phyloP scores from a whole-genome alignment of 2,797 vertebrate species.

The Sebastes diaconus region DNA sequence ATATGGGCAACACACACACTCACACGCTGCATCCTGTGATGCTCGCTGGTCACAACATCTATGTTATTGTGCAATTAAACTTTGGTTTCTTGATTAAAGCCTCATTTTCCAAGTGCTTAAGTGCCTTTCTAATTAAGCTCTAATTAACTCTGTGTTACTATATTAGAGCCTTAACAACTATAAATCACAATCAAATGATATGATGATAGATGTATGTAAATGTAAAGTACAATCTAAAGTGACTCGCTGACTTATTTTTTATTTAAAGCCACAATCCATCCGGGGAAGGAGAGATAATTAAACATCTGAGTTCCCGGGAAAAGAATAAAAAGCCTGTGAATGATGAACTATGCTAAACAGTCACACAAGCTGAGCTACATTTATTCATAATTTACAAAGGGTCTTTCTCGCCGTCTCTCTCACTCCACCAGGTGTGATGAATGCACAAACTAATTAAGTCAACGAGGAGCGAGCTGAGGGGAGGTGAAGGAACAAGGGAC shows the following conservation, averaged over 20 bases:
- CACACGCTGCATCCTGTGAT: background rate
- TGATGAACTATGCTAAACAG: constrained; percentile 18
- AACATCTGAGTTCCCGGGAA: background rate
- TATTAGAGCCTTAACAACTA: constrained; percentile 21
- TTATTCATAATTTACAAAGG: constrained; percentile 29
- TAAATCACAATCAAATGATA: constrained; percentile 31
- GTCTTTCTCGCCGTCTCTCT: constrained; percentile 1
- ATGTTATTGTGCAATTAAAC: constrained; percentile 34
- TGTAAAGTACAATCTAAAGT: constrained; percentile 3
- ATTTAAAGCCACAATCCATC: background rate
- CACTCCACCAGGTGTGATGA: constrained; percentile 43
- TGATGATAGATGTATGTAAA: constrained; percentile 15
- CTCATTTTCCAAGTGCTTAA: constrained; percentile 29
- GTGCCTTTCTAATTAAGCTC: constrained; percentile 29
- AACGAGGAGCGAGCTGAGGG: constrained; percentile 20
- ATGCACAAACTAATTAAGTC: constrained; percentile 52
- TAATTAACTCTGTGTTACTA: constrained; percentile 18
- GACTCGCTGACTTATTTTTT: background rate
- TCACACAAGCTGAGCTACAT: constrained; percentile 23
- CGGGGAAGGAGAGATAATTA: background rate
- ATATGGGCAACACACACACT: constrained; percentile 8
- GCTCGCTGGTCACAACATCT: constrained; percentile 3
- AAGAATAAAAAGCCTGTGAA: background rate
- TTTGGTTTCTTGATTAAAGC: constrained; percentile 48
- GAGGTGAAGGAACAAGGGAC: constrained; percentile 32